Base-by-base conservation (phyloP, 2,113 vertebrate species). In the Nicator chloris region DNA sequence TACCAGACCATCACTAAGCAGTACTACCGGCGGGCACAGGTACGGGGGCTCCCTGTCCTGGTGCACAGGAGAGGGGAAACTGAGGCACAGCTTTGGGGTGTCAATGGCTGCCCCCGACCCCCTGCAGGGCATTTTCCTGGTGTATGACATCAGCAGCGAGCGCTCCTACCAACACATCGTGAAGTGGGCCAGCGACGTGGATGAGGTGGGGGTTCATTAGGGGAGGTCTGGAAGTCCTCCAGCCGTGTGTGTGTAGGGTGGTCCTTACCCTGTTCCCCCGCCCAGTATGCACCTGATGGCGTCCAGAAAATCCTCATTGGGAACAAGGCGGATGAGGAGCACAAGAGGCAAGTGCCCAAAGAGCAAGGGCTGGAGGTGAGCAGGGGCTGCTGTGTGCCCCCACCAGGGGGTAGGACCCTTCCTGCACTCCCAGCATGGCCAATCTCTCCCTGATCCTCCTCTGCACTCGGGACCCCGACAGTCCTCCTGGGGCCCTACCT, bases 1-100 rank as follows among this genome's bases (percentile, higher is more conserved):
- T 99, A 99, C 97, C 99, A 99, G 97, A 99, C 99, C 93, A 99
- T 99, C 97, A 99, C 99, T 30, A 99, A 99, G 95, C 99, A 99
- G 98, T 99, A 99, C 97, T 99, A 99, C 96, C 98, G 99, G 93
- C 97, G 99, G 94, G 99, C 99, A 75, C 99, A 99, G 99, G 99
- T 99, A 91, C 0, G 8, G 33, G 23, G 21, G 30, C 16, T 17
- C 14, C 59, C 44, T 3, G 3, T 17, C 30, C 27, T 11, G 56
- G 13, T 4, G 10, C 4, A 1, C 13, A 3, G 59, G 28, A 44
- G 61, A 64, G 30, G 63, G 68, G 68, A 87, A 90, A 83, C 71
- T 47, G 85, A 89, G 65, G 85, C 66, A 42, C 20, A 4, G 21
- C 23, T 40, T 5, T 21, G 45, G 11, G 8, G 11, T 35, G 18